Evolutionary conservation across 2,113 vertebrate genomes (phyloP).

Genomic region (Psittacus erithacus): DNA sequence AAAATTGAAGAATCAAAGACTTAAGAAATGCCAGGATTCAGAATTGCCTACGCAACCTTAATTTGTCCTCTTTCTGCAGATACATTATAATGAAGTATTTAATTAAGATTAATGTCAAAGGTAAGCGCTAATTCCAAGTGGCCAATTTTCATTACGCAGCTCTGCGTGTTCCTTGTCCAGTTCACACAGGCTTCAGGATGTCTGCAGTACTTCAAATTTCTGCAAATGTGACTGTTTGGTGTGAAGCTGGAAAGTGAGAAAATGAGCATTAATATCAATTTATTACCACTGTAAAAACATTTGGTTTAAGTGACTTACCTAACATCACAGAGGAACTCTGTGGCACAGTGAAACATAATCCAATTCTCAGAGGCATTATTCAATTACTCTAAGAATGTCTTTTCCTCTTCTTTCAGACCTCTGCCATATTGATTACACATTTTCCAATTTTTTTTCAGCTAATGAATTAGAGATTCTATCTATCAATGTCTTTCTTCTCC

Average conservation of each 20-base stretch:
- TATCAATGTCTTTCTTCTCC: background rate
- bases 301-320: slow-evolving; percentile 36
- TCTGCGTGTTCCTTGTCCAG: background rate
- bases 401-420: background rate
- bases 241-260: background rate
- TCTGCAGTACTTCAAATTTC: slow-evolving; percentile 13
- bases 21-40: slow-evolving; percentile 12
- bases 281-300: slow-evolving; percentile 36
- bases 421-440: background rate
- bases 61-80: slow-evolving; percentile 21
- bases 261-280: slow-evolving; percentile 43
- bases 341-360: slow-evolving; percentile 2
- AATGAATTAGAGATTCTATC: background rate
- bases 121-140: slow-evolving; percentile 57
- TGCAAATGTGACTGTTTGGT: background rate
- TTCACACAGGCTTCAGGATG: background rate
- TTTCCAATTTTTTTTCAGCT: background rate
- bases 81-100: slow-evolving; percentile 54
- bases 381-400: background rate
- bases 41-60: slow-evolving; percentile 26
- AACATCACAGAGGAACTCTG: slow-evolving; percentile 1
- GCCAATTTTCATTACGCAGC: slow-evolving; percentile 46
- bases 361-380: background rate
- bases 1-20: background rate
- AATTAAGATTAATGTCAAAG: slow-evolving; percentile 67